Evolutionary conservation across 2,797 vertebrate species (phyloP).

Genomic region (Intellagama lesueurii): DNA sequence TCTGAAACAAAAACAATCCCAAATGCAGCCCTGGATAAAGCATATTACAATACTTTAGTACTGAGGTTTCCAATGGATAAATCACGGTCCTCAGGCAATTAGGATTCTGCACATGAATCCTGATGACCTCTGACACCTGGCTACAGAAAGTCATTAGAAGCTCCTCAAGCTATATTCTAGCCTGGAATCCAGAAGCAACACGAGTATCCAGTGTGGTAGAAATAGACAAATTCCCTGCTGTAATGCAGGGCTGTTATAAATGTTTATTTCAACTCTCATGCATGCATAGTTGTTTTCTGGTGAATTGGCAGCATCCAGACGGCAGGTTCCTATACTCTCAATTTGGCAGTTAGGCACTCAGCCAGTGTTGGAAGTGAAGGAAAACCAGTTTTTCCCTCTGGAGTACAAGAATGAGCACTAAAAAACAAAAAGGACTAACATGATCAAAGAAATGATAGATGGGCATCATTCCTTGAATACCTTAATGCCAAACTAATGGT

Average conservation of each 20-base stretch:
- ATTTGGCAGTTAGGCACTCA: too few species aligned
- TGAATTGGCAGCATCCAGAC: background rate
- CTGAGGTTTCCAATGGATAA: too few species aligned
- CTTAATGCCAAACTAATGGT: background rate
- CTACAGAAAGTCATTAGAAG: background rate
- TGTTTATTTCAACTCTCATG: background rate
- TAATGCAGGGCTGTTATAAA: background rate
- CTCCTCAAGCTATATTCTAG: background rate
- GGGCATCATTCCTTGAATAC: background rate
- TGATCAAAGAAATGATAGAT: background rate
- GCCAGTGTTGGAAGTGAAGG: background rate
- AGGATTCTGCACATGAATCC: too few species aligned
- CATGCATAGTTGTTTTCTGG: background rate
- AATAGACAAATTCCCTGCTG: background rate
- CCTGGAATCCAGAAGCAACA: background rate
- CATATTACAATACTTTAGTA: too few species aligned
- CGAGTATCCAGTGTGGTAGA: background rate
- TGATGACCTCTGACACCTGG: too few species aligned
- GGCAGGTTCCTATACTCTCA: background rate
- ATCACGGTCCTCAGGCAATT: too few species aligned
- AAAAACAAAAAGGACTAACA: background rate
- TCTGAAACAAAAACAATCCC: too few species aligned
- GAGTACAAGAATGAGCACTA: background rate
- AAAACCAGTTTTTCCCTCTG: background rate
- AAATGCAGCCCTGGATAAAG: too few species aligned